phyloP scores from a whole-genome alignment of 1,140 invertebrate genomes.

The Caerostris darwini region DNA sequence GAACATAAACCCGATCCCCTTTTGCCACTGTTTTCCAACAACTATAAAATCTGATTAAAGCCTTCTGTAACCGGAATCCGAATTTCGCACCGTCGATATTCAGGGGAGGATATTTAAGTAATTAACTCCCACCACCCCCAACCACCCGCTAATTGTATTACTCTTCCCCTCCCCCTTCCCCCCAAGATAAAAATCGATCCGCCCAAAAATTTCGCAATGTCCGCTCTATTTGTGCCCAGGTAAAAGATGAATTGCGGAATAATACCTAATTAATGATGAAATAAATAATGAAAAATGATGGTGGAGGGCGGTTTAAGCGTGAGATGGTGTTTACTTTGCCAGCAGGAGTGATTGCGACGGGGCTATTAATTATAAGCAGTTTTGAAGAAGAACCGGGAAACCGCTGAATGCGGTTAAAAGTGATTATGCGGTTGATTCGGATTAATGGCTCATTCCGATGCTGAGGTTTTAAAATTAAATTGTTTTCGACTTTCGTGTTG shows the following conservation, averaged over 20 bases:
- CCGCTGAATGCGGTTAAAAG: background rate
- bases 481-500: no score
- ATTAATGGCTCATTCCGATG: background rate
- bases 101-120: background rate
- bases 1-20: no score
- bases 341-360: background rate
- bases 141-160: background rate
- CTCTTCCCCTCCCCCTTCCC: no score
- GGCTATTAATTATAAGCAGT: background rate
- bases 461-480: no score
- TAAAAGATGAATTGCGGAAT: background rate
- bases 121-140: background rate
- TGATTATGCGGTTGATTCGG: background rate
- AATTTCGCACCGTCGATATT: background rate
- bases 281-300: slow-evolving; percentile 21
- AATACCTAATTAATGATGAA: slow-evolving; percentile 22
- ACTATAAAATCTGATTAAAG: background rate
- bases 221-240: background rate
- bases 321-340: background rate
- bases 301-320: background rate
- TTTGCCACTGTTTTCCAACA: no score
- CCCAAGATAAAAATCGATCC: no score
- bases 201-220: background rate
- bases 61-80: background rate
- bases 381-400: background rate